Evolutionary conservation across 2,113 vertebrate species (phyloP).

Genomic region (Paraplagusia blochii): DNA sequence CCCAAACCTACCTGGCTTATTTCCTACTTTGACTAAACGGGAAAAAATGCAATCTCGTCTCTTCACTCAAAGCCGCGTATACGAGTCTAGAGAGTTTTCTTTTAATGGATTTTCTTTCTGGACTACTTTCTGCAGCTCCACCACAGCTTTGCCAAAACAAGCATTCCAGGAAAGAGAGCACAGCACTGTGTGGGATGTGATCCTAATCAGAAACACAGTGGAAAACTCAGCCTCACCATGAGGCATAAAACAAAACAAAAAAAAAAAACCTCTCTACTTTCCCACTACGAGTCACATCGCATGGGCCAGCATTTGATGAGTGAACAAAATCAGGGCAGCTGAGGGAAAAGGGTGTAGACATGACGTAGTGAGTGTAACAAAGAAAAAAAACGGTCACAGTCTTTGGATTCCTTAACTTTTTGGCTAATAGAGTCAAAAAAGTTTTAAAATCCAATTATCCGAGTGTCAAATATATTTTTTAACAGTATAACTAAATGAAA

Average conservation of each 20-base stretch:
- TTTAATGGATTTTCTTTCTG: conserved; percentile 64
- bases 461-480: too few relatives aligned
- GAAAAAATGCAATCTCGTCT: conserved; percentile 47
- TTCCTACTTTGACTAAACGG: conserved; percentile 70
- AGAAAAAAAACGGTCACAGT: neutral
- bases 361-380: neutral
- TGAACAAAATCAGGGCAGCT: conserved; percentile 1
- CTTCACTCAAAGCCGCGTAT: conserved; percentile 20
- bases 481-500: too few relatives aligned
- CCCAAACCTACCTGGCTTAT: conserved; percentile 48
- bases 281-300: conserved; percentile 5
- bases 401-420: too few relatives aligned
- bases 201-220: conserved; percentile 65
- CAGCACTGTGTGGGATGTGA: conserved; percentile 61
- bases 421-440: too few relatives aligned
- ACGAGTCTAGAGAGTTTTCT: conserved; percentile 49
- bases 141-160: conserved; percentile 69
- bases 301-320: neutral
- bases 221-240: conserved; percentile 54
- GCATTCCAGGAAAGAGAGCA: conserved; percentile 59
- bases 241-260: conserved; percentile 12
- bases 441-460: too few relatives aligned
- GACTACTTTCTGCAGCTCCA: conserved; percentile 55
- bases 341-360: neutral
- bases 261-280: conserved; percentile 28